Conservation (phyloP, 1,140 invertebrate genomes). For the Cherax quadricarinatus region DNA sequence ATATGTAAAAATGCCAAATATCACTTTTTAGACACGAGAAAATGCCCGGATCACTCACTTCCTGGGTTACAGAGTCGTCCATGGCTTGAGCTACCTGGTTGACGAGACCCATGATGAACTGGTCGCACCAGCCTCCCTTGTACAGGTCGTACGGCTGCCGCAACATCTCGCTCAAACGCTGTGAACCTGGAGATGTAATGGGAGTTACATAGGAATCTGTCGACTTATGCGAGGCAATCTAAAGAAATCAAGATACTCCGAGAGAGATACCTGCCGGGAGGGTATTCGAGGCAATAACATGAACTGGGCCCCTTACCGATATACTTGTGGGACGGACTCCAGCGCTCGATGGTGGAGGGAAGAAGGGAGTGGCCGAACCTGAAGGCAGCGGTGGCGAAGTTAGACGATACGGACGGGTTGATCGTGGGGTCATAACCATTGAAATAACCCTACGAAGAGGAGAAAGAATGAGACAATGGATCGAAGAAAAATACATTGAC, state of each 20-base stretch:
- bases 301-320: slow-evolving; percentile 75
- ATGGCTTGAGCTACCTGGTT: slow-evolving; percentile 96
- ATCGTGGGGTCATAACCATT: slow-evolving; percentile 87
- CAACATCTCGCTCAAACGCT: slow-evolving; percentile 91
- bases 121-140: slow-evolving; percentile 91
- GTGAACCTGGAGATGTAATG: slow-evolving; percentile 82
- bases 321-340: slow-evolving; percentile 95
- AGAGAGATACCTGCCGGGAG: no score
- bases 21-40: no score
- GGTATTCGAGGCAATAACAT: no score
- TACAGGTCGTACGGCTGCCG: slow-evolving; percentile 93
- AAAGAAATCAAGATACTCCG: neutral
- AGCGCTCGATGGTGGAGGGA: slow-evolving; percentile 79
- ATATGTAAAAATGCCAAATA: no score
- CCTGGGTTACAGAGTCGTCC: slow-evolving; percentile 95
- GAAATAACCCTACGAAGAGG: slow-evolving; percentile 80
- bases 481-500: neutral
- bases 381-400: slow-evolving; percentile 79
- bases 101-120: slow-evolving; percentile 93
- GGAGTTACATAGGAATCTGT: no score
- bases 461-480: neutral
- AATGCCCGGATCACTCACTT: slow-evolving; percentile 78
- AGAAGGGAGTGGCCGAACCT: slow-evolving; percentile 79
- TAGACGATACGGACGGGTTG: slow-evolving; percentile 76
- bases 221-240: no score